Conservation (phyloP, 1,140 invertebrate genomes). For the Musca domestica region DNA sequence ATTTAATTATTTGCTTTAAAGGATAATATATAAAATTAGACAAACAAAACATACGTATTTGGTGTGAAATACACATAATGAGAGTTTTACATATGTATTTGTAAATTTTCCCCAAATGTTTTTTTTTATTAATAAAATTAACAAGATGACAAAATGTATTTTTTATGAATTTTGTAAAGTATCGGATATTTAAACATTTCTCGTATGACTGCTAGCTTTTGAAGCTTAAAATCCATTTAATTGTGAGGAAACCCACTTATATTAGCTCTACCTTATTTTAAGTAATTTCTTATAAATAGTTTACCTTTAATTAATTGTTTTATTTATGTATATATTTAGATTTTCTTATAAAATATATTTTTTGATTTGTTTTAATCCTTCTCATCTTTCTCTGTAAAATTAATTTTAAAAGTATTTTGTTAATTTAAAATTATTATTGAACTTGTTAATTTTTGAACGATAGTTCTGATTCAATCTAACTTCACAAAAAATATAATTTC, state of each 20-base stretch:
- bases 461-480: too few relatives aligned
- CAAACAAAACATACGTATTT: background rate
- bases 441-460: too few relatives aligned
- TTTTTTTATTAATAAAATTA: too few relatives aligned
- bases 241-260: background rate
- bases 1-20: background rate
- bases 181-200: too few relatives aligned
- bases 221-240: background rate
- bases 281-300: background rate
- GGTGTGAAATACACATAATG: background rate
- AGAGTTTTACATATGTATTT: too few relatives aligned
- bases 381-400: slow-evolving; percentile 19
- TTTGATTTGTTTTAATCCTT: background rate
- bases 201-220: background rate
- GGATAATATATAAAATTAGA: background rate
- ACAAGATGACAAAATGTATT: too few relatives aligned
- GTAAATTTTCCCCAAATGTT: too few relatives aligned
- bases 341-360: background rate
- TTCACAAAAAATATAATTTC: too few relatives aligned
- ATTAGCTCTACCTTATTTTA: slow-evolving; percentile 7
- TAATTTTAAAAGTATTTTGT: background rate
- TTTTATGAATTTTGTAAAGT: too few relatives aligned
- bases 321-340: background rate
- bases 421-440: too few relatives aligned
- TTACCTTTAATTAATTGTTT: slow-evolving; percentile 5